Evolutionary conservation across 2,888 invertebrate genomes (phyloP).

Genomic region (Dermolepida albohirtum): DNA sequence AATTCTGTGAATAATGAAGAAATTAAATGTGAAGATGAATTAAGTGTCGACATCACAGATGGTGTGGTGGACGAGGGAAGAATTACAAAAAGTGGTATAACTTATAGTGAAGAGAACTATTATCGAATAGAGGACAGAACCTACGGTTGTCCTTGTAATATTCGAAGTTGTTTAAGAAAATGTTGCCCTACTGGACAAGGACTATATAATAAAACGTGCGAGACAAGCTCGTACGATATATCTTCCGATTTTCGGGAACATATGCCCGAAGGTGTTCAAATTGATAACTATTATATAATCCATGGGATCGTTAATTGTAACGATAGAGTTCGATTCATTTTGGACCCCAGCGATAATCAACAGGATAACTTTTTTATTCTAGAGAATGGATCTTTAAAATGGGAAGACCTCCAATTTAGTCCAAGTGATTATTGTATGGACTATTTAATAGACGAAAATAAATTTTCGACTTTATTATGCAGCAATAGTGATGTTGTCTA

Average conservation of each 20-base stretch:
- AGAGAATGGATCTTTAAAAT: slow-evolving; percentile 25
- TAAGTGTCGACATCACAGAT: slow-evolving; percentile 34
- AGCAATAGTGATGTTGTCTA: slow-evolving; percentile 13
- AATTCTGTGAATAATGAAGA: slow-evolving; percentile 11
- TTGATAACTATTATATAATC: slow-evolving; percentile 35
- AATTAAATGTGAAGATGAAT: slow-evolving; percentile 19
- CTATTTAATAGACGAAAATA: slow-evolving; percentile 19
- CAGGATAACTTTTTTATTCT: slow-evolving; percentile 26
- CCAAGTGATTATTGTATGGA: slow-evolving; percentile 37
- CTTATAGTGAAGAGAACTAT: slow-evolving; percentile 25
- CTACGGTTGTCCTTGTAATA: slow-evolving; percentile 33
- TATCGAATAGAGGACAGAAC: slow-evolving; percentile 7
- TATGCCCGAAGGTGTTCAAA: slow-evolving; percentile 4
- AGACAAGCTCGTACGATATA: slow-evolving; percentile 1
- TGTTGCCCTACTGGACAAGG: slow-evolving; percentile 20
- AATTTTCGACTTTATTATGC: slow-evolving; percentile 33
- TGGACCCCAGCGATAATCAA: slow-evolving; percentile 8
- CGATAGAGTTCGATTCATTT: slow-evolving; percentile 31
- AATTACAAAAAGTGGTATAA: slow-evolving; percentile 26
- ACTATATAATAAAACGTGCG: slow-evolving; percentile 25
- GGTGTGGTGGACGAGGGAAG: slow-evolving; percentile 1
- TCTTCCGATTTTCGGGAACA: slow-evolving; percentile 20
- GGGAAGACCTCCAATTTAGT: slow-evolving; percentile 20
- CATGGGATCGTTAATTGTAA: slow-evolving; percentile 33
- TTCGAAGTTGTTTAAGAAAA: slow-evolving; percentile 27